Conservation (phyloP, 2,888 invertebrate species). For the Liodrosophila aerea region DNA sequence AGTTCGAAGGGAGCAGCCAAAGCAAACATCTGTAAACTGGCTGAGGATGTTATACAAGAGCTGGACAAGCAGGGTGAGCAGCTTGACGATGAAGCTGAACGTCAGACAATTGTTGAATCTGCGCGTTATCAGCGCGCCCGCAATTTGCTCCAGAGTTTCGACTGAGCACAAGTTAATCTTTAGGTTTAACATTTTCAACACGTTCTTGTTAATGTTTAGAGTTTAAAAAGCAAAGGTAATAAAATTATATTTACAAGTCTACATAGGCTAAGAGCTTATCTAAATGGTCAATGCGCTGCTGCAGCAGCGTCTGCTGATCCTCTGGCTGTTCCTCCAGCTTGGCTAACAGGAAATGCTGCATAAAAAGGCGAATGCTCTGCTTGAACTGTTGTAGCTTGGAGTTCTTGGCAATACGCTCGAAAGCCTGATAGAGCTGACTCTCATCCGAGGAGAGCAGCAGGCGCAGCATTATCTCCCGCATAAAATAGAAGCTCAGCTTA, state of each 20-base stretch:
- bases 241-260: constrained; percentile 63
- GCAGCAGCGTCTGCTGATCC: constrained; percentile 83
- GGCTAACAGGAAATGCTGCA: constrained; percentile 92
- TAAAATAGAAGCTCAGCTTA: constrained; percentile 89
- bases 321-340: constrained; percentile 71
- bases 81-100: constrained; percentile 52
- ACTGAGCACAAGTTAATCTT: constrained; percentile 49
- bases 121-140: constrained; percentile 79
- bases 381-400: constrained; percentile 90
- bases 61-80: constrained; percentile 82
- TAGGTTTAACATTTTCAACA: constrained; percentile 17
- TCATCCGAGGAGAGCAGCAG: constrained; percentile 88
- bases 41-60: constrained; percentile 86
- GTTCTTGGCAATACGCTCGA: constrained; percentile 88
- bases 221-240: constrained; percentile 25
- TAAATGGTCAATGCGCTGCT: constrained; percentile 85
- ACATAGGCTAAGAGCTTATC: constrained; percentile 86
- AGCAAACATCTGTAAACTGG: constrained; percentile 85
- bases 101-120: constrained; percentile 64
- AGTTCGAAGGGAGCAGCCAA: constrained; percentile 87
- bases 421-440: constrained; percentile 83
- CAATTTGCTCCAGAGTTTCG: constrained; percentile 79
- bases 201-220: constrained; percentile 54
- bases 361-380: constrained; percentile 92
- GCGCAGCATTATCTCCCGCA: constrained; percentile 89